These are phyloP conservation scores for Cyprinodon diabolis DNA, from an alignment of 2,797 vertebrate genomes.

Conservation along the genomic window DNA sequence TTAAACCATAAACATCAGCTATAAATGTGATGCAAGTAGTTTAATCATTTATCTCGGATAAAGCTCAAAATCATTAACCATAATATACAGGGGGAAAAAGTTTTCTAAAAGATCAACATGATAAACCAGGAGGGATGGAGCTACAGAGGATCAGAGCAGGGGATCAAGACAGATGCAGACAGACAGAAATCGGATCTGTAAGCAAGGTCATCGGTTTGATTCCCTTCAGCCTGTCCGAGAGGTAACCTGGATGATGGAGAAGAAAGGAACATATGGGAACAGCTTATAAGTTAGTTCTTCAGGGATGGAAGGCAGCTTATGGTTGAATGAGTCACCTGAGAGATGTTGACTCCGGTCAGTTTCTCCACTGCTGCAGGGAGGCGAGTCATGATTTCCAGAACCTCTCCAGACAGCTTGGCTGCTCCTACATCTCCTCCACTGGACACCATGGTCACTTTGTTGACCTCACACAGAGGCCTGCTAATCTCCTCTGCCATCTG, in stretches of 20 bases:
- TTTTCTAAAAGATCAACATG: constrained; percentile 15
- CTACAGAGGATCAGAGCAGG: neutral
- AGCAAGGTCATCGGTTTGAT: neutral
- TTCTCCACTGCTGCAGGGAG: constrained; percentile 86
- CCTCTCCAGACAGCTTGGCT: constrained; percentile 87
- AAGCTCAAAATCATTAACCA: neutral
- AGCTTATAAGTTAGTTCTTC: neutral
- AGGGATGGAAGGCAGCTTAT: neutral
- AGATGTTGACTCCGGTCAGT: constrained; percentile 88
- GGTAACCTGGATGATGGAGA: constrained; percentile 39
- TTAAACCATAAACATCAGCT: neutral
- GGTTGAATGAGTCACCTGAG: constrained; percentile 77
- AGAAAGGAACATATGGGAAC: neutral
- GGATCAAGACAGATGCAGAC: constrained; percentile 36
- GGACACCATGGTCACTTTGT: constrained; percentile 89
- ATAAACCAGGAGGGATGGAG: constrained; percentile 1
- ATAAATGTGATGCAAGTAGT: constrained; percentile 16
- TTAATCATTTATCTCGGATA: neutral
- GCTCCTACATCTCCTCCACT: constrained; percentile 86
- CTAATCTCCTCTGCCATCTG: constrained; percentile 92
- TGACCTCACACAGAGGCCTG: constrained; percentile 82
- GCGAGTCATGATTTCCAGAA: constrained; percentile 88
- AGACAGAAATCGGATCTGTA: constrained; percentile 13
- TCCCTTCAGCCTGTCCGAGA: constrained; percentile 57
- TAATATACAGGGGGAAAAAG: neutral